Evolutionary conservation across 1,140 invertebrate species (phyloP).

Genomic region (Danaus plexippus): DNA sequence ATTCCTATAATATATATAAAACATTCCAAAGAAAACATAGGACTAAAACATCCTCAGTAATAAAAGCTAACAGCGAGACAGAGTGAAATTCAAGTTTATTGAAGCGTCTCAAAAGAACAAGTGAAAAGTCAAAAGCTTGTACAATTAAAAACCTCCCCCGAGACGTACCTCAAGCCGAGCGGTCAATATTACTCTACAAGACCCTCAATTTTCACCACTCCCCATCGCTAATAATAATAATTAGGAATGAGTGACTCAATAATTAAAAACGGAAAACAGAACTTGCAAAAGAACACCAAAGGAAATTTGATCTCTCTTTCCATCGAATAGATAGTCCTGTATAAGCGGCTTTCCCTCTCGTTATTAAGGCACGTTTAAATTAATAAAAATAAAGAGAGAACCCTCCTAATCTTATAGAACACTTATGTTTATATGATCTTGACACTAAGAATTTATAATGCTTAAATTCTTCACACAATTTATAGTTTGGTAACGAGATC

Average conservation of each 20-base stretch:
- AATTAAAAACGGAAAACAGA: constrained; percentile 74
- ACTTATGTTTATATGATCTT: no score
- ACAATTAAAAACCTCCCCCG: constrained; percentile 67
- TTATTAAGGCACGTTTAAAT: constrained; percentile 44
- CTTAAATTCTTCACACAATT: no score
- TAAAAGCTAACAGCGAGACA: constrained; percentile 48
- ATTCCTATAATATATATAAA: not conserved
- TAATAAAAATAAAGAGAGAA: constrained; percentile 54
- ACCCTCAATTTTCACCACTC: constrained; percentile 70
- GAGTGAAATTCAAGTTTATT: constrained; percentile 65
- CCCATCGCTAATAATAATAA: constrained; percentile 73
- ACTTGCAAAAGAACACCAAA: constrained; percentile 58
- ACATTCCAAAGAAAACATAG: not conserved
- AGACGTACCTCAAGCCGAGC: constrained; percentile 56
- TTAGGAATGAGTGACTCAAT: constrained; percentile 74
- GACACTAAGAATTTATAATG: no score
- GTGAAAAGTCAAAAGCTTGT: constrained; percentile 62
- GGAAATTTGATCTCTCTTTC: constrained; percentile 38
- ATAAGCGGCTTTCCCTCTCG: constrained; percentile 27
- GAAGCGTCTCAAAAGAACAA: constrained; percentile 65
- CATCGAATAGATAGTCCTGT: constrained; percentile 13
- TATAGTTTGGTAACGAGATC: no score
- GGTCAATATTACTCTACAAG: constrained; percentile 63
- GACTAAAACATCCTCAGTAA: constrained; percentile 31
- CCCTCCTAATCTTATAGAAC: no score